Percentiles rank a stretch among this genome's conserved stretches.
phyloP scores from a whole-genome alignment of 2,797 vertebrate genomes.

The Tokudaia tokunoshimensis region DNA sequence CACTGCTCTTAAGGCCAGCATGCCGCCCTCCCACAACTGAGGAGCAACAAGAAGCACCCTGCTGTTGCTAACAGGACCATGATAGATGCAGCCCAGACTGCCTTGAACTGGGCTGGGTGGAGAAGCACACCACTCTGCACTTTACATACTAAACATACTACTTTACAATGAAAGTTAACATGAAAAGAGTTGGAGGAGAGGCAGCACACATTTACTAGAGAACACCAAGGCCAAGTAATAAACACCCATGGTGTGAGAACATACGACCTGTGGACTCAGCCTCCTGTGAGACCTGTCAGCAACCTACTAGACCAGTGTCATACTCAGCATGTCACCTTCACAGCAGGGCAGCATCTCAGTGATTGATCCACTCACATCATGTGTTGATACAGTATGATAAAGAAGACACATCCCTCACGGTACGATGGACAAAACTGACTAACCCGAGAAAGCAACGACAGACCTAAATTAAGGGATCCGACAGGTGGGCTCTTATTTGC shows the following conservation, averaged over 20 bases:
- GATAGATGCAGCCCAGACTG: not conserved
- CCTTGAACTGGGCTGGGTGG: not conserved
- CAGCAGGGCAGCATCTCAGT: not conserved
- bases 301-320: not conserved
- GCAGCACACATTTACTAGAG: not conserved
- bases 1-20: fast-evolving
- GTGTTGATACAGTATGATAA: not conserved
- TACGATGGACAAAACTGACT: not conserved
- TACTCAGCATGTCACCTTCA: not conserved
- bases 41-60: not conserved
- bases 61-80: no score
- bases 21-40: not conserved
- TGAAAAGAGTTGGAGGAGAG: not conserved
- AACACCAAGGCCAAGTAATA: conserved; percentile 39
- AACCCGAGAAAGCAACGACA: not conserved
- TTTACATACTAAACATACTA: not conserved
- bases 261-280: not conserved
- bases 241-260: not conserved
- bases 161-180: conserved; percentile 4
- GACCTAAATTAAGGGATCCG: conserved; percentile 32
- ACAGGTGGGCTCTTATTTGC: not conserved
- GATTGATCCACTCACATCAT: no score
- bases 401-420: not conserved
- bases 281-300: not conserved
- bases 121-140: not conserved